Conservation (phyloP, 2,888 invertebrate species). For the Andrena camellia region DNA sequence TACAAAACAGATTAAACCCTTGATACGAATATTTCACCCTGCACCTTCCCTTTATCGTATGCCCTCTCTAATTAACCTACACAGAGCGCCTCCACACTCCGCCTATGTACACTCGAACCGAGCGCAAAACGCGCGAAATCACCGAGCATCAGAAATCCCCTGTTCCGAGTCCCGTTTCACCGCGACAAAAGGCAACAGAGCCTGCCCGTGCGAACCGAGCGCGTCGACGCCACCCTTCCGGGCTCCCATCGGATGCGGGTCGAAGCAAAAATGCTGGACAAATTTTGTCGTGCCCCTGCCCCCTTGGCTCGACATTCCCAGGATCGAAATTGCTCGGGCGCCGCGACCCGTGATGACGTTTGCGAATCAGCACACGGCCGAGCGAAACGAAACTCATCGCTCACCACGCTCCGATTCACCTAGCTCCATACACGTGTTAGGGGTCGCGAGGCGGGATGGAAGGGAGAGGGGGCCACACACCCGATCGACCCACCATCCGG, state of each 20-base stretch:
- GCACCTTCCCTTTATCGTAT: too few species aligned
- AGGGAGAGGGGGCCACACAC: not conserved
- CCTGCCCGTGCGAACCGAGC: not conserved
- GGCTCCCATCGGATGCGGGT: slow-evolving; percentile 6
- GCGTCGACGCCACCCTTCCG: not conserved
- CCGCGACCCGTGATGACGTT: slow-evolving; percentile 63
- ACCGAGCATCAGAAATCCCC: too few species aligned
- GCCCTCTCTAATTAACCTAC: too few species aligned
- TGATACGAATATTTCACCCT: too few species aligned
- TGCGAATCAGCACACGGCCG: slow-evolving; percentile 66
- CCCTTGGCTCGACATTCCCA: slow-evolving; percentile 51
- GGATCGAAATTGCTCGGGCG: slow-evolving; percentile 52
- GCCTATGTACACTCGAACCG: too few species aligned
- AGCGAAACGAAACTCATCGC: slow-evolving; percentile 68
- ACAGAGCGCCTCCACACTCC: too few species aligned
- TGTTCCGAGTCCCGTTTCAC: not conserved
- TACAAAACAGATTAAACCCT: too few species aligned
- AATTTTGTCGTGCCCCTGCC: slow-evolving; percentile 21
- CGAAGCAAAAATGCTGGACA: slow-evolving; percentile 11
- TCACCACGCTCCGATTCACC: slow-evolving; percentile 65
- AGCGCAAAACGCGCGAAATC: too few species aligned
- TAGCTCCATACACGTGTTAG: slow-evolving; percentile 30
- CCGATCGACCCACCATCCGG: not conserved
- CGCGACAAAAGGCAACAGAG: slow-evolving; percentile 4
- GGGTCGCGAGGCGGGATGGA: not conserved